Conservation (phyloP, 1,140 invertebrate genomes). For the Philopotamus ludificatus region DNA sequence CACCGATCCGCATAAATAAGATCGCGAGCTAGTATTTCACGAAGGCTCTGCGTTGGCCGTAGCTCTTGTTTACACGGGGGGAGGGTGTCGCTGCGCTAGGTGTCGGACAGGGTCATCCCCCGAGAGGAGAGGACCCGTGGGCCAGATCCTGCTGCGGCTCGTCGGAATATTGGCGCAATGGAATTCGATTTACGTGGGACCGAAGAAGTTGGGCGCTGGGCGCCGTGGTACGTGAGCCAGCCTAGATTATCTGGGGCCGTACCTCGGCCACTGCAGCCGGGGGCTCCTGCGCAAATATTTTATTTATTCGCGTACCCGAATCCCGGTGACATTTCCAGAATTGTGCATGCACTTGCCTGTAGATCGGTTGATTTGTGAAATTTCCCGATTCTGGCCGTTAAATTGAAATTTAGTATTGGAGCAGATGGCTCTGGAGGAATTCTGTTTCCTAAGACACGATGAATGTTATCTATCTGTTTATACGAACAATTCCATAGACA, state of each 20-base stretch:
- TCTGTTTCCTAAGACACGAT: too few species aligned
- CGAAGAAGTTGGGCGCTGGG: slow-evolving; percentile 34
- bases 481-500: too few species aligned
- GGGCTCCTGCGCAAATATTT: slow-evolving; percentile 14
- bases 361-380: too few species aligned
- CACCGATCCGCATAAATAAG: not conserved
- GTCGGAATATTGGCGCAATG: slow-evolving; percentile 35
- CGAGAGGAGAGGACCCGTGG: not conserved
- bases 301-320: slow-evolving; percentile 18
- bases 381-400: too few species aligned
- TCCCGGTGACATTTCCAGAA: too few species aligned
- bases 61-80: not conserved
- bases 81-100: not conserved
- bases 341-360: too few species aligned
- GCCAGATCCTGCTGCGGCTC: not conserved
- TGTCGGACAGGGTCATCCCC: not conserved
- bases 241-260: slow-evolving; percentile 20
- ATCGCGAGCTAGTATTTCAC: not conserved
- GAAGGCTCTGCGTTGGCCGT: not conserved
- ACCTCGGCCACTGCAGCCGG: not conserved
- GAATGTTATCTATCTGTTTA: too few species aligned
- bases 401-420: too few species aligned
- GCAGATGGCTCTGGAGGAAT: too few species aligned
- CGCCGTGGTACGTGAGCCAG: slow-evolving; percentile 14
- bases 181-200: slow-evolving; percentile 40